A percentile compares a stretch with the other conserved stretches of the same genome.
Conservation (phyloP, 2,888 invertebrate genomes). For the Lordiphosa andalusiaca region DNA sequence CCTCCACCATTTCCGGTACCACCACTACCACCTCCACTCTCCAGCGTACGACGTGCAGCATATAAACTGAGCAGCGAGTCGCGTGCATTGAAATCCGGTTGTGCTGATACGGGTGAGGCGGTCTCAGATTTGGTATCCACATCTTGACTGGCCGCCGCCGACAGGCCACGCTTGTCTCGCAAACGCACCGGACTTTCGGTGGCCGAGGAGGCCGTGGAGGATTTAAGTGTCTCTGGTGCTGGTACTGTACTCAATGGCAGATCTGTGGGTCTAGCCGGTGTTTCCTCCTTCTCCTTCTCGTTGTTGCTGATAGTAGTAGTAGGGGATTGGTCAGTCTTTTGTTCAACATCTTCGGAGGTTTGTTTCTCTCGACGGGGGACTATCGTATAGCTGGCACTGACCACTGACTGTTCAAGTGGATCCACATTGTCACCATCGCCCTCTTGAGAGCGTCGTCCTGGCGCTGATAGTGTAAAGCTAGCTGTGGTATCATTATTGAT, state of each 20-base stretch:
- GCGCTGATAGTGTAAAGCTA: conserved; percentile 74
- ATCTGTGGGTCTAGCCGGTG: conserved; percentile 49
- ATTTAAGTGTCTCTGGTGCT: conserved; percentile 15
- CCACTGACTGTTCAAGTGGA: conserved; percentile 43
- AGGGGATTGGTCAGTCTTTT: conserved; percentile 49
- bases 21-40: conserved; percentile 30
- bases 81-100: conserved; percentile 65
- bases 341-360: conserved; percentile 30
- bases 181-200: conserved; percentile 75
- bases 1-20: conserved; percentile 25
- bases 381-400: conserved; percentile 76
- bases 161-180: conserved; percentile 79
- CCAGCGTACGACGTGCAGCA: conserved; percentile 61
- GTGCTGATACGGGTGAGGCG: conserved; percentile 50
- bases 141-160: conserved; percentile 35
- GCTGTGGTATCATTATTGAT: conserved; percentile 67
- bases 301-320: no score
- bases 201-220: conserved; percentile 23
- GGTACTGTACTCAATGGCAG: conserved; percentile 35
- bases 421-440: conserved; percentile 19
- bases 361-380: conserved; percentile 62
- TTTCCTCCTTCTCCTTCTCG: conserved; percentile 19
- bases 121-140: conserved; percentile 52
- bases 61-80: conserved; percentile 60
- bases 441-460: conserved; percentile 28